Evolutionary conservation across 2,888 invertebrate species (phyloP).

Genomic region (Scrobipalpa atriplicella): DNA sequence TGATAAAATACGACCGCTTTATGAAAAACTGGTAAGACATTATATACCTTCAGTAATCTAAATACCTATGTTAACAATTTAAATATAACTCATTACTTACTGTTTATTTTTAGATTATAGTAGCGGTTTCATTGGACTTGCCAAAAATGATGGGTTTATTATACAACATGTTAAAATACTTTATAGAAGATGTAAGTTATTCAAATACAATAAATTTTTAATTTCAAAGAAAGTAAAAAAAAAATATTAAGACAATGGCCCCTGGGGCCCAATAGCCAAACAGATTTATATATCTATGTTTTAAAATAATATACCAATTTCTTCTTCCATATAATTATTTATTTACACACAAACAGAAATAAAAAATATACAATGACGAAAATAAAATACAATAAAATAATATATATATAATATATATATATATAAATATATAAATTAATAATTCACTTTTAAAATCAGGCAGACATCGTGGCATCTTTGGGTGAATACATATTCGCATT

Average conservation of each 20-base stretch:
- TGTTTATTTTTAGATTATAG: background rate
- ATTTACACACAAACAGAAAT: too few species aligned
- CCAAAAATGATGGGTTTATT: conserved; percentile 20
- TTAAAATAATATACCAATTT: too few species aligned
- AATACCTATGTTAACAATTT: background rate
- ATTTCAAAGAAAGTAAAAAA: background rate
- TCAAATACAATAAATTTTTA: background rate
- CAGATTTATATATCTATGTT: too few species aligned
- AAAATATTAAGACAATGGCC: too few species aligned
- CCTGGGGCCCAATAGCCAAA: too few species aligned
- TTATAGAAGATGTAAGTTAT: conserved; percentile 1
- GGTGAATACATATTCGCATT: background rate
- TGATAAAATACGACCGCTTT: conserved; percentile 13
- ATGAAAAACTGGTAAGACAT: conserved; percentile 13
- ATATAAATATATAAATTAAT: too few species aligned
- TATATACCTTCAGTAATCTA: too few species aligned
- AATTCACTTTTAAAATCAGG: background rate
- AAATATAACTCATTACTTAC: background rate
- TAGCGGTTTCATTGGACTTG: background rate
- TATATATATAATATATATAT: too few species aligned
- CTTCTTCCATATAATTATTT: too few species aligned
- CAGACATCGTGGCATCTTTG: background rate
- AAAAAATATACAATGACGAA: too few species aligned
- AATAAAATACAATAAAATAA: too few species aligned
- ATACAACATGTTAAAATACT: conserved; percentile 5